phyloP scores from a whole-genome alignment of 2,113 vertebrate species.

The Ellobius talpinus region DNA sequence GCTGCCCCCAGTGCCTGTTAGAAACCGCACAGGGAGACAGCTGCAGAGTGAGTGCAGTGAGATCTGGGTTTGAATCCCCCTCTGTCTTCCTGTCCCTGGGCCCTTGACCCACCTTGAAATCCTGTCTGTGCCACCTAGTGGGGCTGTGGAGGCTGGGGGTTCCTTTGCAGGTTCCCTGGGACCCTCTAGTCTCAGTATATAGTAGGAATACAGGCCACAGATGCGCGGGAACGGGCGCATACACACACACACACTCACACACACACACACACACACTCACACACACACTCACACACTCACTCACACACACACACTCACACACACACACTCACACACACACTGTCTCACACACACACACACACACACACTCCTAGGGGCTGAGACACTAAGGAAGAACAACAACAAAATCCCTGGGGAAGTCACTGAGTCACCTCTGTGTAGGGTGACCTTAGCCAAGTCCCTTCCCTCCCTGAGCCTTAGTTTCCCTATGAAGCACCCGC shows the following conservation, averaged over 20 bases:
- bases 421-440: background rate
- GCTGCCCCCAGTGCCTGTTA: background rate
- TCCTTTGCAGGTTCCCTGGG: too few relatives aligned
- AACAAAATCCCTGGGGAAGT: background rate
- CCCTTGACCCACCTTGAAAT: background rate
- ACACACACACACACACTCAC: background rate
- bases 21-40: background rate
- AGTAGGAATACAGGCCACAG: background rate
- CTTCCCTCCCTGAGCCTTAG: background rate
- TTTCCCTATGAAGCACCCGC: background rate
- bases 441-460: background rate
- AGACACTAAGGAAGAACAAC: background rate
- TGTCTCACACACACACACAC: background rate
- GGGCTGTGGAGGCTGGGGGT: too few relatives aligned
- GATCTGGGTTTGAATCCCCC: background rate
- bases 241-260: background rate
- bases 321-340: too few relatives aligned
- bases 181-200: background rate
- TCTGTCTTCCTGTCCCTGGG: background rate
- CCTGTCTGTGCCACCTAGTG: background rate
- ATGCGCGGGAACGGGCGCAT: rapidly evolving
- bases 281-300: background rate
- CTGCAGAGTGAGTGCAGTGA: rapidly evolving
- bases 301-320: background rate
- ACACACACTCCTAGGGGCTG: background rate